Evolutionary conservation across 2,113 vertebrate genomes (phyloP).

Genomic region (rabbit (Oryctolagus cuniculus)): DNA sequence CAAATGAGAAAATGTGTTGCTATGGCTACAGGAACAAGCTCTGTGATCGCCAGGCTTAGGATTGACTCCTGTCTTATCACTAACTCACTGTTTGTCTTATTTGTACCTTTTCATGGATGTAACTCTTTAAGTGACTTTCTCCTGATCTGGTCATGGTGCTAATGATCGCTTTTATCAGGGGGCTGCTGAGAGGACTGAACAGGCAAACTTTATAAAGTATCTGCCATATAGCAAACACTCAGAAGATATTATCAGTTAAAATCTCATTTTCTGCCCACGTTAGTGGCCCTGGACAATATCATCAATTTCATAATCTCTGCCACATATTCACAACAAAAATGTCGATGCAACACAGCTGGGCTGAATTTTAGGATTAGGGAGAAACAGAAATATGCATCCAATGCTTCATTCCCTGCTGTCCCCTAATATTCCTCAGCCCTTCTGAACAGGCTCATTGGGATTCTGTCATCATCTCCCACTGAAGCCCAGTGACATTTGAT

Average conservation of each 20-base stretch:
- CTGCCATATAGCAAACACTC: not conserved
- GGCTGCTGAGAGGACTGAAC: fast-evolving
- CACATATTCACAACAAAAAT: not conserved
- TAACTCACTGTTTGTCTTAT: not conserved
- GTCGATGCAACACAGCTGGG: not conserved
- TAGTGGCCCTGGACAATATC: conserved; percentile 8
- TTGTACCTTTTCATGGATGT: not conserved
- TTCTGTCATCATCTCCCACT: conserved; percentile 79
- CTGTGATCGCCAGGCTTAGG: not conserved
- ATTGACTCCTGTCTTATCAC: not conserved
- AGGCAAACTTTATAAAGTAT: not conserved
- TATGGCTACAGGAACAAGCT: not conserved
- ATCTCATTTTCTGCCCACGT: not conserved
- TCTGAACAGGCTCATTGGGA: conserved; percentile 82
- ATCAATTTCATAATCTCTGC: not conserved
- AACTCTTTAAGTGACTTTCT: not conserved
- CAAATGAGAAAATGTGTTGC: not conserved
- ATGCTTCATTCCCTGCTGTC: conserved; percentile 34
- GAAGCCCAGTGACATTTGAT: conserved; percentile 85
- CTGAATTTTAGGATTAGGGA: conserved; percentile 38
- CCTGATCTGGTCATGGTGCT: too few species aligned
- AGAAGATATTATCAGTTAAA: not conserved
- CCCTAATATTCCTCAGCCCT: conserved; percentile 61
- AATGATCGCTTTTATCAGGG: not conserved
- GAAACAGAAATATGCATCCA: not conserved